Percentiles rank a stretch among this genome's conserved stretches.
phyloP scores from a whole-genome alignment of 2,888 invertebrate genomes.

The Tinea semifulvella region DNA sequence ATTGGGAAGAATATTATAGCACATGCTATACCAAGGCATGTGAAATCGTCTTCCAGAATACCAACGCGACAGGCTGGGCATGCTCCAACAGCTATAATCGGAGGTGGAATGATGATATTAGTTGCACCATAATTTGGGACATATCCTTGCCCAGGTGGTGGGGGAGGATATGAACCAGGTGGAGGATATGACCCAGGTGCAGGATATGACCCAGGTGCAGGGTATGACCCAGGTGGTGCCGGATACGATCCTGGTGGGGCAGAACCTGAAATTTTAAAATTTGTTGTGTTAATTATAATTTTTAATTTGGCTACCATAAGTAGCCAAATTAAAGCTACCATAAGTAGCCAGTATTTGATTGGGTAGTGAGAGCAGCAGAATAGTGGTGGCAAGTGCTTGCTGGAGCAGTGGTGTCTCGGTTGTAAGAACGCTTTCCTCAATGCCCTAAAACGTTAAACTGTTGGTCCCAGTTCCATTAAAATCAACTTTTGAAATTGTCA shows the following conservation, averaged over 20 bases:
- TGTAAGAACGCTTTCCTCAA: too few relatives aligned
- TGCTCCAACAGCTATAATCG: conserved; percentile 85
- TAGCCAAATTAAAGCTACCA: too few relatives aligned
- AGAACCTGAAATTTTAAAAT: conserved; percentile 3
- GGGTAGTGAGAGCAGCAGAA: too few relatives aligned
- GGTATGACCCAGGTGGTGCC: conserved; percentile 39
- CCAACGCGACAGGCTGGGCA: conserved; percentile 92
- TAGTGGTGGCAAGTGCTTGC: too few relatives aligned
- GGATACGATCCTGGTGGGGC: conserved; percentile 20
- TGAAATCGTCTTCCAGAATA: conserved; percentile 86
- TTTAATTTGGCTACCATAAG: too few relatives aligned
- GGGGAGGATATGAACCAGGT: conserved; percentile 37
- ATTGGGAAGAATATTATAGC: conserved; percentile 88
- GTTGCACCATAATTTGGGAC: conserved; percentile 69
- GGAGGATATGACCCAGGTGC: conserved; percentile 25
- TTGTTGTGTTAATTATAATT: too few relatives aligned
- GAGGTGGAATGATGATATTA: conserved; percentile 73
- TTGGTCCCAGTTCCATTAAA: too few relatives aligned
- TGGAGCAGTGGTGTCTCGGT: too few relatives aligned
- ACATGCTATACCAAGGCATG: conserved; percentile 83
- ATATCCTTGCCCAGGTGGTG: conserved; percentile 50
- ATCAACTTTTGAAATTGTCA: too few relatives aligned
- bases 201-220: conserved; percentile 22
- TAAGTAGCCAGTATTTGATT: too few relatives aligned
- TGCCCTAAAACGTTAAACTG: too few relatives aligned